Evolutionary conservation across 2,888 invertebrate genomes (phyloP).

Genomic region (Magallana nippona): DNA sequence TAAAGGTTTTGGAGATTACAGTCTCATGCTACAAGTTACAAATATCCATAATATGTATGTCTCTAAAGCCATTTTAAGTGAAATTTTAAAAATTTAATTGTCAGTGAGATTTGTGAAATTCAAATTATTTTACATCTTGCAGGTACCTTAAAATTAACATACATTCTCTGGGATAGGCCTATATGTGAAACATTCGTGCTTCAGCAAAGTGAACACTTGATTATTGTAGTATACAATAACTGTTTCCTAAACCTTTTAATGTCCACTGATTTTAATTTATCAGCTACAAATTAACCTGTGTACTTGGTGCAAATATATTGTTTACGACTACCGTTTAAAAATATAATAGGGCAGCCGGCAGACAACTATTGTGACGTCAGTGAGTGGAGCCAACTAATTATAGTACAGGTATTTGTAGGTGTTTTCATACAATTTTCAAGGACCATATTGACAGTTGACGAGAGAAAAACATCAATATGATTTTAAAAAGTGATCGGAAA

Average conservation of each 20-base stretch:
- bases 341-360: constrained; percentile 27
- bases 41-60: too few species aligned
- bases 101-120: too few species aligned
- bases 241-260: neutral
- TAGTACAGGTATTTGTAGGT: constrained; percentile 19
- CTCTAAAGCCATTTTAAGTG: too few species aligned
- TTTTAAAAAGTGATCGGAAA: constrained; percentile 13
- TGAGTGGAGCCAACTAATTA: neutral
- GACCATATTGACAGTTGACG: constrained; percentile 17
- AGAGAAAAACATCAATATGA: constrained; percentile 22
- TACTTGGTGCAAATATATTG: constrained; percentile 10
- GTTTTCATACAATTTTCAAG: constrained; percentile 24
- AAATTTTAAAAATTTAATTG: too few species aligned
- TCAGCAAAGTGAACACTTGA: too few species aligned
- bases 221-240: too few species aligned
- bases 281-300: neutral
- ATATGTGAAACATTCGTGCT: too few species aligned
- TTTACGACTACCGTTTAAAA: constrained; percentile 12
- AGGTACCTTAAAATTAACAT: too few species aligned
- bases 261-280: neutral
- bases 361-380: constrained; percentile 4
- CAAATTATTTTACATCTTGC: too few species aligned
- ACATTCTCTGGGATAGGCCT: too few species aligned
- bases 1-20: too few species aligned
- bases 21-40: too few species aligned